Conservation (phyloP, 2,888 invertebrate species). For the Salticus scenicus region DNA sequence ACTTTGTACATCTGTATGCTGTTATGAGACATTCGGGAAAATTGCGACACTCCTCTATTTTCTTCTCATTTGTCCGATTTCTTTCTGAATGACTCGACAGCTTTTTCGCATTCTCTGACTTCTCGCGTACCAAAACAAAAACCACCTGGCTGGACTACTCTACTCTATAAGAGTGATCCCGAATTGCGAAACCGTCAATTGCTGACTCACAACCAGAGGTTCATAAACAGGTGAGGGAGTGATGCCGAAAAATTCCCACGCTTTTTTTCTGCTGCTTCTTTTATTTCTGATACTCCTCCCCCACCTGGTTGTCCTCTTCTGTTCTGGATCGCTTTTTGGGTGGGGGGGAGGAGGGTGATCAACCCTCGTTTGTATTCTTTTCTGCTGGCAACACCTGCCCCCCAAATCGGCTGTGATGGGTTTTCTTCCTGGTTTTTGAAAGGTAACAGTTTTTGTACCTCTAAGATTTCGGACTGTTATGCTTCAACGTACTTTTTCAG, state of each 20-base stretch:
- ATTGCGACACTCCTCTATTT: too few species aligned
- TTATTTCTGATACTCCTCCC: conserved; percentile 30
- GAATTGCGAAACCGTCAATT: neutral
- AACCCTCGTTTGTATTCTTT: neutral
- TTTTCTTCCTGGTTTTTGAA: conserved; percentile 1
- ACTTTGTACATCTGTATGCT: too few species aligned
- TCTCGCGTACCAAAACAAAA: conserved; percentile 28
- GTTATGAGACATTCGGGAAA: too few species aligned
- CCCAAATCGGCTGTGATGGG: neutral
- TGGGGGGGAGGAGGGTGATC: neutral
- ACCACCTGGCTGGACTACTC: conserved; percentile 38
- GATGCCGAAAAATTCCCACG: conserved; percentile 52
- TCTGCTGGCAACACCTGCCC: conserved; percentile 11
- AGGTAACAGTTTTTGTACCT: neutral
- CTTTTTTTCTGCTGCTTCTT: conserved; percentile 12
- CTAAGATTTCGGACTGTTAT: neutral
- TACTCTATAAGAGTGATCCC: neutral
- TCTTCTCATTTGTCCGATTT: too few species aligned
- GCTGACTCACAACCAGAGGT: conserved; percentile 32
- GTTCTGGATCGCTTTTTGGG: conserved; percentile 21
- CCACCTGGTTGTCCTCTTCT: conserved; percentile 50
- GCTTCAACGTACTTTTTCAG: too few species aligned
- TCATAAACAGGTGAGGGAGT: conserved; percentile 59
- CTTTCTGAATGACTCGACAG: neutral
- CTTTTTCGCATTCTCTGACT: neutral